Evolutionary conservation across 1,140 invertebrate species (phyloP), one percentile per base, ranked within the genome.

Genomic region (Leptinotarsa defecta): DNA sequence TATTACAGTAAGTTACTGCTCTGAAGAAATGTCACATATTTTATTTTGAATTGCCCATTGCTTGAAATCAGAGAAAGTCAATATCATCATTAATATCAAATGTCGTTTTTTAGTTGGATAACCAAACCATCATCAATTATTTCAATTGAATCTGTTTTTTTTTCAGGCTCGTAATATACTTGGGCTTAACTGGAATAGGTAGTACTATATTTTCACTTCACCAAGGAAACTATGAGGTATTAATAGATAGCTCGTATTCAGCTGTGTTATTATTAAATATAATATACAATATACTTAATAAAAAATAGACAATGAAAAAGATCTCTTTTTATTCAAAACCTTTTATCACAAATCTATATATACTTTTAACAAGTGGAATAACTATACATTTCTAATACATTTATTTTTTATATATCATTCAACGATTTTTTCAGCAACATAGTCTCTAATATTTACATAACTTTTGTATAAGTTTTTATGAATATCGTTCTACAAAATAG

Each of bases 1-100:
- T 80, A 85, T 86, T 63, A 90, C 89, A 63, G 89, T 90, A 85
- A 83, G 81, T 81, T 75, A 72, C 6, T 57, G 34, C 34, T 34
- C 34, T 34, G 34, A 34, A 34, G 6, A 8, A 34, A 34, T 34
- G 34, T 34, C 8, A 34, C 27, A 8, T 34, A 34, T 8, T 34
- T 34, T 11, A 43, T 43, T 43, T 43, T 11, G 73, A 67, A 61
- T 43, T 76, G 63, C 13, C 24, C 13, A 62, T 72, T 48, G 15
- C 8, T n/a, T 22, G 4, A 34, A 19, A 34, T 20, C 3, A 13
- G 17, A 64, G 63, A n/a, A 74, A 24, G 13, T 27, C 22, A 78
- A 72, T 13, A 19, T 20, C 17, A n/a, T 20, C 34, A 11, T 43
- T 43, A 11, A 8, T 43, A 43, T 43, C 34, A 43, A 43, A 43